These are phyloP conservation scores for Anolis apletophallus DNA, from an alignment of 2,797 vertebrate species.

Conservation along the genomic window DNA sequence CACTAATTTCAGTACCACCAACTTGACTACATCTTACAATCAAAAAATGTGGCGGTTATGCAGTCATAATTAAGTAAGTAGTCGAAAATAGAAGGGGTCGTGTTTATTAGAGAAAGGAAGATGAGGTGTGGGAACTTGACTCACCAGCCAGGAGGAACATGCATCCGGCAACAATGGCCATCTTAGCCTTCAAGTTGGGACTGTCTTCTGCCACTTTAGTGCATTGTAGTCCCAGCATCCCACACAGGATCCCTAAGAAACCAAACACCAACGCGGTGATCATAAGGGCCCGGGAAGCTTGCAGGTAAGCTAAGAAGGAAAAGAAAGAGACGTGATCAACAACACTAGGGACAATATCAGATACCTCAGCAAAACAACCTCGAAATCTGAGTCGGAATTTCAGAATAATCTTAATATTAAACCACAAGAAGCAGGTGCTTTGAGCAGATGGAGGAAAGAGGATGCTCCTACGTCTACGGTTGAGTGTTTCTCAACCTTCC, in stretches of 20 bases:
- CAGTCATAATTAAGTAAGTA: too few species aligned
- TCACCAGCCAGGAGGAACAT: slow-evolving; percentile 88
- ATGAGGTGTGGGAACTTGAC: background rate
- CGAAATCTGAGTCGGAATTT: background rate
- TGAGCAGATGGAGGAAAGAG: background rate
- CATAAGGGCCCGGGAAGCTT: slow-evolving; percentile 91
- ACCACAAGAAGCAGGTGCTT: background rate
- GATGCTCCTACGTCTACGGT: too few species aligned
- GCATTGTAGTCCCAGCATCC: slow-evolving; percentile 86
- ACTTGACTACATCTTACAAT: too few species aligned
- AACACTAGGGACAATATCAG: background rate
- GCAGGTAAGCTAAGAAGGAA: slow-evolving; percentile 85
- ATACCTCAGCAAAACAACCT: background rate
- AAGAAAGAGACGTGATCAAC: background rate
- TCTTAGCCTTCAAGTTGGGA: slow-evolving; percentile 81
- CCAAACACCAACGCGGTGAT: slow-evolving; percentile 83
- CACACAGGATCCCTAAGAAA: slow-evolving; percentile 78
- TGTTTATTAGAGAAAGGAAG: too few species aligned
- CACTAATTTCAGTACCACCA: too few species aligned
- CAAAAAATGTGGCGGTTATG: too few species aligned
- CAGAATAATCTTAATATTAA: background rate
- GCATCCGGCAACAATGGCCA: slow-evolving; percentile 80
- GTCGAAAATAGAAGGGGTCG: too few species aligned
- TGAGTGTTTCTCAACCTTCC: too few species aligned
- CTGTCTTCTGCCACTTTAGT: slow-evolving; percentile 82